Conservation (phyloP, 2,113 vertebrate species). For the Hemiscyllium ocellatum region DNA sequence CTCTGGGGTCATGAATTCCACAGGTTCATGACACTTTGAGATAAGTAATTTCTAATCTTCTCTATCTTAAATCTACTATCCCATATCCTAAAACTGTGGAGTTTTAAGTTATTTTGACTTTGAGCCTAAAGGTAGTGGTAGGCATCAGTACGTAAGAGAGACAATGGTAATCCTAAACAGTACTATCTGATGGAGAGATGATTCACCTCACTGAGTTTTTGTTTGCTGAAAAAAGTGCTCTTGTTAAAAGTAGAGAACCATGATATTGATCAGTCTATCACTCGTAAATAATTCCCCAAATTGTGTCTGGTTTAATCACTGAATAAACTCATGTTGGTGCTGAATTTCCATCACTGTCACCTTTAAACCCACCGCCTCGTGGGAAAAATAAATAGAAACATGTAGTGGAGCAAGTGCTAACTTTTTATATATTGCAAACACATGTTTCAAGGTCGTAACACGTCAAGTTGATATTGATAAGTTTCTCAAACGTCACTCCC, state of each 20-base stretch:
- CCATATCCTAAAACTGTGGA: no score
- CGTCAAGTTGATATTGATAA: background rate
- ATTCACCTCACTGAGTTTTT: background rate
- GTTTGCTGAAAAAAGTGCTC: background rate
- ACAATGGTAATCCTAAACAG: background rate
- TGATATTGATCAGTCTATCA: background rate
- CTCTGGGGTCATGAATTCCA: no score
- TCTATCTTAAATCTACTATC: no score
- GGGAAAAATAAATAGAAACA: slow-evolving; percentile 22
- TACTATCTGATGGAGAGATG: background rate
- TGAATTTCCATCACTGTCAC: slow-evolving; percentile 18
- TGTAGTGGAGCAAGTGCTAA: background rate
- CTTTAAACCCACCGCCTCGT: background rate
- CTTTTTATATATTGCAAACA: background rate
- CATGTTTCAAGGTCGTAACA: background rate
- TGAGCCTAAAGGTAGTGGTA: background rate
- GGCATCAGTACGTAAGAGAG: background rate
- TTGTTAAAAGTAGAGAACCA: background rate
- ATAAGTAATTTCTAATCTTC: no score
- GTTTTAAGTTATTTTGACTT: background rate
- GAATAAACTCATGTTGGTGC: background rate
- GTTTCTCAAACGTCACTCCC: background rate
- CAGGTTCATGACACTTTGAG: no score
- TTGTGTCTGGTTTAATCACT: background rate
- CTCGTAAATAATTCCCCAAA: background rate